A percentile compares a stretch with the other conserved stretches of the same genome.
Evolutionary conservation across 2,113 vertebrate species (phyloP).

Genomic region (Aphelocoma coerulescens): DNA sequence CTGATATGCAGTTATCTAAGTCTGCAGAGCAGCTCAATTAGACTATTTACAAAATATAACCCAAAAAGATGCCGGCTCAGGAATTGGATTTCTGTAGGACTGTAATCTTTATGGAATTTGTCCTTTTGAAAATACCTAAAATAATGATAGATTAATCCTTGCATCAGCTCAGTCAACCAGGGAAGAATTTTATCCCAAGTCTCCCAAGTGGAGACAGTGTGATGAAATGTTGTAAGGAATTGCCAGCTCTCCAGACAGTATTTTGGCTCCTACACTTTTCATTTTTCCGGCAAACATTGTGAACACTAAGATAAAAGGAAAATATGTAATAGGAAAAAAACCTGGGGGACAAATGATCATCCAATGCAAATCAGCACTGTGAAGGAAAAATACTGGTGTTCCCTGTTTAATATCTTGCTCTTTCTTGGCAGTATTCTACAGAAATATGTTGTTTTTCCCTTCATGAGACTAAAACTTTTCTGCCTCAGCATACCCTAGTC

Average conservation of each 20-base stretch:
- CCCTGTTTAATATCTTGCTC: background rate
- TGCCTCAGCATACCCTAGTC: background rate
- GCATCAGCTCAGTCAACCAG: background rate
- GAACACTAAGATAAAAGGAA: conserved; percentile 3
- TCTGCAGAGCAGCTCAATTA: background rate
- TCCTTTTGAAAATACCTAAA: background rate
- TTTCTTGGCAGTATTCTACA: background rate
- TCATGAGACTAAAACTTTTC: conserved; percentile 3
- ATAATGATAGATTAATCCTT: background rate
- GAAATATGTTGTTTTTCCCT: background rate
- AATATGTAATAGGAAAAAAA: conserved; percentile 4
- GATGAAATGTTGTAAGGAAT: conserved; percentile 10
- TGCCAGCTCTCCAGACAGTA: background rate
- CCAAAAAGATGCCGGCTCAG: background rate
- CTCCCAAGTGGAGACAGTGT: background rate
- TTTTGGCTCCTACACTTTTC: background rate
- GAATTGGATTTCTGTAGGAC: background rate
- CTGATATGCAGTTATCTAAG: background rate
- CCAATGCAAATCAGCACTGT: background rate
- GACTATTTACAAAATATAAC: background rate
- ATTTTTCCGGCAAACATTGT: background rate
- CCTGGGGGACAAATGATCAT: background rate
- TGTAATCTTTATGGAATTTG: background rate
- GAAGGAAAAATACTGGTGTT: background rate
- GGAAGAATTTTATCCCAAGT: background rate